Evolutionary conservation across 2,888 invertebrate genomes (phyloP).

Genomic region (Watsonalla binaria): DNA sequence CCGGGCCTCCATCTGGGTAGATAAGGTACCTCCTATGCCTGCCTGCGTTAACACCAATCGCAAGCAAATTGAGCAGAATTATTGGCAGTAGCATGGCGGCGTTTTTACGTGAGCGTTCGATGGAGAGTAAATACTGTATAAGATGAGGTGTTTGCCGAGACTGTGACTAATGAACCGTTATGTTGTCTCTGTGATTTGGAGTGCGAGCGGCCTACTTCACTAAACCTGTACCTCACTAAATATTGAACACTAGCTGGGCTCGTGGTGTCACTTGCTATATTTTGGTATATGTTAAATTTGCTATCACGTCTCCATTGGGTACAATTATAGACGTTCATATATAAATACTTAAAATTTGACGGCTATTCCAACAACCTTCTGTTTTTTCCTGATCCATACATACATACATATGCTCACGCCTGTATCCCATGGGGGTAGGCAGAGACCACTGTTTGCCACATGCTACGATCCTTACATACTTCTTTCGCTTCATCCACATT

Average conservation of each 20-base stretch:
- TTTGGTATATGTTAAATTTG: no score
- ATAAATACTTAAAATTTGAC: no score
- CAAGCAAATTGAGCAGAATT: slow-evolving; percentile 57
- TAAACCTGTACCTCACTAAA: slow-evolving; percentile 16
- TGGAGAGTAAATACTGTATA: slow-evolving; percentile 54
- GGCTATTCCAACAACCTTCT: no score
- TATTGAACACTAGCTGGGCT: slow-evolving; percentile 2
- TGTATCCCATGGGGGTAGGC: no score
- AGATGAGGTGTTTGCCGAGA: slow-evolving; percentile 69
- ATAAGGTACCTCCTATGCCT: slow-evolving; percentile 77
- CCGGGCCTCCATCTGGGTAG: slow-evolving; percentile 78
- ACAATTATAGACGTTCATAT: no score
- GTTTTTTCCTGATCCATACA: no score
- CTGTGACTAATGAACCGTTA: slow-evolving; percentile 75
- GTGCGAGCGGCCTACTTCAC: slow-evolving; percentile 39
- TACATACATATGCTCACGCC: no score
- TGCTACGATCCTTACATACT: no score
- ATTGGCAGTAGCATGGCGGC: slow-evolving; percentile 45
- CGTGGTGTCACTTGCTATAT: slow-evolving; percentile 27
- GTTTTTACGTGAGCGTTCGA: slow-evolving; percentile 34
- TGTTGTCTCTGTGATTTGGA: slow-evolving; percentile 68
- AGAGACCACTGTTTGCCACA: no score
- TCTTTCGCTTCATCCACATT: no score
- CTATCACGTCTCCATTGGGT: no score
- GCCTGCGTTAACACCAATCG: slow-evolving; percentile 33